Base-by-base conservation (phyloP, 2,797 vertebrate species). In the Acipenser oxyrinchus region DNA sequence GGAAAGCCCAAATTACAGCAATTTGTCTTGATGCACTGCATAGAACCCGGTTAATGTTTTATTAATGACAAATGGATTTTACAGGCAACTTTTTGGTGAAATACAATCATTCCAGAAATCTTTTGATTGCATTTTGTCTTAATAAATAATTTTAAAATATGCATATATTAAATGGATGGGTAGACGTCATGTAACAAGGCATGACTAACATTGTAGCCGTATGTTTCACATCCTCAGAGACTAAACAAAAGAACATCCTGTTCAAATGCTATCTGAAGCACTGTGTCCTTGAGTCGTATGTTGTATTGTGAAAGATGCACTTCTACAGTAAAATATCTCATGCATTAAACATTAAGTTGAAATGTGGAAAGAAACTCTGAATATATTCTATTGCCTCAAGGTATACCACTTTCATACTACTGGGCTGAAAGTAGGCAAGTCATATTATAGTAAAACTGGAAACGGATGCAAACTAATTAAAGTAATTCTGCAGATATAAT, bases 291-390 rank as follows among this genome's bases (percentile, higher is more conserved):
- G 53, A 9, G 53, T 55, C 6, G 37, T 58, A 10, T 7, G 60
- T 62, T 62, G 18, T 62, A 62, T 37, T 62, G 10, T 3, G 60
- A 62, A 62, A 18, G 9, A 12, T 37, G 18, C 59, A n/a, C 59
- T 60, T 55, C 4, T 55, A 55, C 53, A 55, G 53, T 55, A 55
- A 55, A 55, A 55, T 10, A n/a, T 9, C 53, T 55, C 53, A 55
- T 55, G n/a, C 53, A 55, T 55, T 55, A 55, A 55, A 55, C 6
- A 55, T 55, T 5, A 55, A 10, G n/a, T n/a, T 55, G 53, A 10
- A 55, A 55, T 55, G 53, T 55, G 53, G 53, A 55, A 55, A 55
- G 53, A 55, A 37, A 55, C 53, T 55, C n/a, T 55, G 53, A 55
- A 55, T 55, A 55, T 1, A n/a, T 55, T 6, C 53, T 55, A 9